Percentiles rank a stretch among this genome's conserved stretches.
These are phyloP conservation scores for Canis aureus DNA, from an alignment of 2,113 vertebrate species.

Conservation along the genomic window DNA sequence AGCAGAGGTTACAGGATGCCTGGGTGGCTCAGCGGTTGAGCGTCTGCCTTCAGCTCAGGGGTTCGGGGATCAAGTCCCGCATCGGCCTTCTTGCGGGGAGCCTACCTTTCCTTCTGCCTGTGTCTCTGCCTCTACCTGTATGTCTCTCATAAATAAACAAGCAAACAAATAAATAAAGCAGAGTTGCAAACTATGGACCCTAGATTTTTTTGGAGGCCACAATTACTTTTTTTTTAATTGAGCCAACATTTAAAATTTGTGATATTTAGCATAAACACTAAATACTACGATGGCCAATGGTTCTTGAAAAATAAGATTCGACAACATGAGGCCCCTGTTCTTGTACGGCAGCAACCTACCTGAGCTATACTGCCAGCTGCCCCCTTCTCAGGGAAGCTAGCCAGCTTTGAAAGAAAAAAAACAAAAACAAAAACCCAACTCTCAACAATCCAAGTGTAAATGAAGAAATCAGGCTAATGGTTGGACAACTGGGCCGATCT, in stretches of 20 bases:
- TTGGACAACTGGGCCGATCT: neutral
- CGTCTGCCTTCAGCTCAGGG: too few species aligned
- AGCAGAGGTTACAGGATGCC: neutral
- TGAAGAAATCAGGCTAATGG: neutral
- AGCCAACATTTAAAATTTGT: slow-evolving; percentile 14
- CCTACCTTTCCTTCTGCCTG: too few species aligned
- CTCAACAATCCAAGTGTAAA: neutral
- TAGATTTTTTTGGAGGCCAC: neutral
- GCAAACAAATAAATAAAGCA: too few species aligned
- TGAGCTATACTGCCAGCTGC: neutral
- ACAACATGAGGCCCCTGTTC: neutral
- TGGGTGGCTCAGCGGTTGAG: too few species aligned
- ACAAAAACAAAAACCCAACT: neutral
- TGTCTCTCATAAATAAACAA: too few species aligned
- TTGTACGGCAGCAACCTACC: neutral
- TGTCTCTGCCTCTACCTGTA: too few species aligned
- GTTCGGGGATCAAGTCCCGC: too few species aligned
- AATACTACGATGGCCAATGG: neutral
- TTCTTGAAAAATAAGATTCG: slow-evolving; percentile 25
- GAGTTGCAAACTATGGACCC: neutral
- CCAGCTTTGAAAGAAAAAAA: neutral
- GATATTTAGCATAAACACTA: slow-evolving; percentile 24
- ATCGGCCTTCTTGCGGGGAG: too few species aligned
- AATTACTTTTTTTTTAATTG: neutral
- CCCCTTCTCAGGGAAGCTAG: neutral